Base-by-base conservation (phyloP, 2,113 vertebrate species). In the Clarias gariepinus region DNA sequence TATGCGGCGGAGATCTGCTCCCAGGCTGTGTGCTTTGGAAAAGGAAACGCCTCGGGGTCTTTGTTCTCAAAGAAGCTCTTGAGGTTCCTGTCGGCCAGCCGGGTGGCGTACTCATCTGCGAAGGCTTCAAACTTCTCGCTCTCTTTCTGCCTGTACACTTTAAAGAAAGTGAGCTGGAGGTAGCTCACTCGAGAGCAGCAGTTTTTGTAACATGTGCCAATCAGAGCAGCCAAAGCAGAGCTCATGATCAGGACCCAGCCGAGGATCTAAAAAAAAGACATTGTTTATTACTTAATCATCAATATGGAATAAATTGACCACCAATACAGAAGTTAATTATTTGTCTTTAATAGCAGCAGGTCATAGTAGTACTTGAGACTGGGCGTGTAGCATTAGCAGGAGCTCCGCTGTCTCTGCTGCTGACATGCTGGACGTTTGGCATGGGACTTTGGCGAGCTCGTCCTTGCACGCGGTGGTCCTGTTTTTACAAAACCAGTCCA, bases 291-390 rank as follows among this genome's bases (percentile, higher is more conserved):
- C 68, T 9, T 36, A 18, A 21, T 71, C 19, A 21, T 73, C 47
- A 73, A 73, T 41, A 23, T 21, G 18, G 18, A 21, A 41, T 41
- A 0, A 36, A 21, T 73, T 21, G 18, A 0, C 33, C 18, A 12
- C 9, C 47, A 8, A 47, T 47, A 47, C 47, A 47, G 47, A 47
- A 47, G 47, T 47, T 47, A 7, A 13, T 41, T 41, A 41, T 47
- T 47, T 47, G 47, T 47, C 47, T 47, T 41, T 41, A 73, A 19
- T 36, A 66, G n/a, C 12, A 66, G 13, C 3, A 28, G 8, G 25
- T 28, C 30, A 8, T 23, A 19, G 30, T 28, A 95, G 94, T 94
- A 98, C 98, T 96, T 99, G 98, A 58, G 97, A 98, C 92, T 99
- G 98, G 25, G 97, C 97, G 87, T 96, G 95, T 66, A 98, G 94